phyloP scores from a whole-genome alignment of 2,797 vertebrate genomes.

The Syngnathus acus region DNA sequence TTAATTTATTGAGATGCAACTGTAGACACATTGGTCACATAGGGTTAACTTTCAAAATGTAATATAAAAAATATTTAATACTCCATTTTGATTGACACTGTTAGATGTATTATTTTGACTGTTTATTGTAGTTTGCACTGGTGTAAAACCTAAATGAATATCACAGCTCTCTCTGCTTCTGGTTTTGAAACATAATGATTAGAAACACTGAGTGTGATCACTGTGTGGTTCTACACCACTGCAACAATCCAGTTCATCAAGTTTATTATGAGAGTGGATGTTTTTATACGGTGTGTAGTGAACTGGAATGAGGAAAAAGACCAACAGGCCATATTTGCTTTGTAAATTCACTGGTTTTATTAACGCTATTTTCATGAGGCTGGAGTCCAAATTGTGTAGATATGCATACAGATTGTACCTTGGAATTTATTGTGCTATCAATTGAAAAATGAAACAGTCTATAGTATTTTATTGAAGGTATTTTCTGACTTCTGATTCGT shows the following conservation, averaged over 20 bases:
- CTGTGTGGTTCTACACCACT: neutral
- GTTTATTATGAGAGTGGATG: neutral
- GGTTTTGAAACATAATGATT: neutral
- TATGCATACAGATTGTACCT: conserved; percentile 1
- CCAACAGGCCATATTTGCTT: neutral
- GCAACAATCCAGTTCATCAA: neutral
- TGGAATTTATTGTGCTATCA: neutral
- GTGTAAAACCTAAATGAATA: neutral
- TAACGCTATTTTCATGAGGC: conserved; percentile 5
- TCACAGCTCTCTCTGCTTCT: neutral
- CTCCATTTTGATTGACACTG: neutral
- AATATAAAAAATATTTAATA: neutral
- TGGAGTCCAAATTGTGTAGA: neutral
- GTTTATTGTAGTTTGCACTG: neutral
- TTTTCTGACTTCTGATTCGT: neutral
- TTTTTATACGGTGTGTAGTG: neutral
- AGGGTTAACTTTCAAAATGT: neutral
- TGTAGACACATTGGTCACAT: neutral
- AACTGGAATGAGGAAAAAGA: conserved; percentile 7
- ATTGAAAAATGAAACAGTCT: neutral
- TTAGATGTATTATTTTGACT: neutral
- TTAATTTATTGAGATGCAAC: neutral
- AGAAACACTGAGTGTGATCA: neutral
- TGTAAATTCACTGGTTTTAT: conserved; percentile 20
- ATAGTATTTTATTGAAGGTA: neutral